A percentile compares a stretch with the other conserved stretches of the same genome.
Conservation (phyloP, 2,888 invertebrate species). For the Autographa pulchrina region DNA sequence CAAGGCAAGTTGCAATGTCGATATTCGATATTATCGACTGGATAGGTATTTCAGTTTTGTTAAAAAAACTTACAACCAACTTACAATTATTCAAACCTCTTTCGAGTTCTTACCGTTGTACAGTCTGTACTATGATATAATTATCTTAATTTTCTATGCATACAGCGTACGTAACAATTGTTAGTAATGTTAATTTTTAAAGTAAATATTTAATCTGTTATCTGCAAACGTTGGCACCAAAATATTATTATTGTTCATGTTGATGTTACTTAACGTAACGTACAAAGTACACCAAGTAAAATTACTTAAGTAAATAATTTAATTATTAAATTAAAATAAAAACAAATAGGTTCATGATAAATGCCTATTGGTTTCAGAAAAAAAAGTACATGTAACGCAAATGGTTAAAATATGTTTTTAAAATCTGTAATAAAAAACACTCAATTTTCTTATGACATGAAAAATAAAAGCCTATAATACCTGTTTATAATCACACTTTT, state of each 20-base stretch:
- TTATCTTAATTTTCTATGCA: constrained; percentile 8
- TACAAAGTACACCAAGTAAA: not conserved
- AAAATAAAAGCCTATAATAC: not conserved
- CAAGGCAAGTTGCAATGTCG: constrained; percentile 84
- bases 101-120: constrained; percentile 10
- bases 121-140: constrained; percentile 1
- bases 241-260: not conserved
- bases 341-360: not conserved
- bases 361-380: not conserved
- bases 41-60: constrained; percentile 68
- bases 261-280: not conserved
- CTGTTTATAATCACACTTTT: constrained; percentile 16
- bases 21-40: constrained; percentile 78
- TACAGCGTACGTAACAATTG: constrained; percentile 11
- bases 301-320: not conserved
- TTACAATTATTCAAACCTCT: constrained; percentile 18
- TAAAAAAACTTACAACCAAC: constrained; percentile 52
- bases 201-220: not conserved
- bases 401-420: too few relatives aligned
- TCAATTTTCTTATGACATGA: not conserved
- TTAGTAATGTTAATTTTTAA: not conserved
- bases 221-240: not conserved
- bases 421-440: not conserved
- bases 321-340: not conserved
- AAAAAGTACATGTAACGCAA: too few relatives aligned